phyloP scores from a whole-genome alignment of 2,113 vertebrate species.

The Pristiophorus japonicus region DNA sequence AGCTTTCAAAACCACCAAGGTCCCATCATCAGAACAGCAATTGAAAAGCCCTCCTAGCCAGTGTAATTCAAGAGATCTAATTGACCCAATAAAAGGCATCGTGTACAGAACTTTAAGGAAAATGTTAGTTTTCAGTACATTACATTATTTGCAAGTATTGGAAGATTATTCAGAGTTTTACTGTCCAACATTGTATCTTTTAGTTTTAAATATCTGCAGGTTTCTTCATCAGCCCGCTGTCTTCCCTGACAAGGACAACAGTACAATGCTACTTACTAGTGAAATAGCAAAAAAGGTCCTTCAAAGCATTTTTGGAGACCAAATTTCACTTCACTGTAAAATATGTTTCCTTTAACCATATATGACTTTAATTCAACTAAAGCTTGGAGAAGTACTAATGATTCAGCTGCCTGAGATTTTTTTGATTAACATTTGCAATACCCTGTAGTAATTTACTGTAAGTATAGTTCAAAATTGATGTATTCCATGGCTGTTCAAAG shows the following conservation, averaged over 20 bases:
- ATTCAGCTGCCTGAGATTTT: not conserved
- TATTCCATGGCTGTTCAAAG: not conserved
- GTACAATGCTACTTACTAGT: not conserved
- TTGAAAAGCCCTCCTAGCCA: not conserved
- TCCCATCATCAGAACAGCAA: not conserved
- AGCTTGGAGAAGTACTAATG: not conserved
- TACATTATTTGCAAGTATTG: not conserved
- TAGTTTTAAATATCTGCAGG: conserved; percentile 1
- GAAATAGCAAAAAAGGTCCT: not conserved
- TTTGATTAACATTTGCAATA: not conserved
- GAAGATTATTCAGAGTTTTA: not conserved
- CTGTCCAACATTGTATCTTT: not conserved
- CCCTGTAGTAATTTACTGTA: not conserved
- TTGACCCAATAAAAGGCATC: not conserved
- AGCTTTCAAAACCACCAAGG: not conserved
- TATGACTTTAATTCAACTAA: not conserved
- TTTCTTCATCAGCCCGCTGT: not conserved
- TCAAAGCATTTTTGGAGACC: conserved; percentile 4
- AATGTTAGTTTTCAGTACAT: not conserved
- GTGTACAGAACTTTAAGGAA: not conserved
- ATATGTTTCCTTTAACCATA: not conserved
- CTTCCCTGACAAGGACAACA: not conserved
- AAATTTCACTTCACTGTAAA: conserved; percentile 4
- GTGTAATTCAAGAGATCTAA: not conserved
- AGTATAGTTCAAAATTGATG: not conserved